A percentile compares a stretch with the other conserved stretches of the same genome.
Conservation (phyloP, 2,888 invertebrate genomes). For the Cordilura impudica region DNA sequence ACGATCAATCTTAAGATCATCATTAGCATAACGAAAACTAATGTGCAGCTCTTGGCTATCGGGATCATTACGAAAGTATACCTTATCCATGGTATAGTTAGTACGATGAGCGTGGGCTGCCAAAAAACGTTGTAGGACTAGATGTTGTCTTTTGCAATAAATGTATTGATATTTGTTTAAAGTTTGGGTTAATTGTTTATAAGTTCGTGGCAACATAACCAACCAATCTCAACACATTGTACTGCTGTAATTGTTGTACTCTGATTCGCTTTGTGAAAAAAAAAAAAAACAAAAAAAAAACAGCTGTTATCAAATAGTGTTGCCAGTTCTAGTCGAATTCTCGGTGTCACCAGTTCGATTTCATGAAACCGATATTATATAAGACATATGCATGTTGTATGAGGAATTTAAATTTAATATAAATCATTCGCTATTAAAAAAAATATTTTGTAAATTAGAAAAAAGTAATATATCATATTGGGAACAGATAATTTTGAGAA, state of each 20-base stretch:
- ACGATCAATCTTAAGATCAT: slow-evolving; percentile 79
- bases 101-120: slow-evolving; percentile 61
- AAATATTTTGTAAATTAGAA: no score
- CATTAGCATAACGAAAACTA: slow-evolving; percentile 80
- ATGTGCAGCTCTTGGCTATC: slow-evolving; percentile 80
- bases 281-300: neutral
- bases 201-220: slow-evolving; percentile 26
- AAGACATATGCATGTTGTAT: no score
- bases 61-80: slow-evolving; percentile 80
- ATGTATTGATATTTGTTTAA: neutral
- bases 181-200: neutral
- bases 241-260: neutral
- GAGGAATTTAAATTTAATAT: no score
- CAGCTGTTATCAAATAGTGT: neutral
- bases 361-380: no score
- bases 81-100: slow-evolving; percentile 79
- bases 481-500: no score
- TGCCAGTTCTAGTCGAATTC: no score
- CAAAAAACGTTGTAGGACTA: neutral
- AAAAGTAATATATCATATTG: no score
- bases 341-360: no score
- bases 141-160: neutral
- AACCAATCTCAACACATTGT: slow-evolving; percentile 1
- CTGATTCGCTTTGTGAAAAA: neutral
- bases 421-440: no score